These are phyloP conservation scores for Pentamera pediparva DNA, from an alignment of 53 echinoderm and acorn worm genomes.

Conservation along the genomic window DNA sequence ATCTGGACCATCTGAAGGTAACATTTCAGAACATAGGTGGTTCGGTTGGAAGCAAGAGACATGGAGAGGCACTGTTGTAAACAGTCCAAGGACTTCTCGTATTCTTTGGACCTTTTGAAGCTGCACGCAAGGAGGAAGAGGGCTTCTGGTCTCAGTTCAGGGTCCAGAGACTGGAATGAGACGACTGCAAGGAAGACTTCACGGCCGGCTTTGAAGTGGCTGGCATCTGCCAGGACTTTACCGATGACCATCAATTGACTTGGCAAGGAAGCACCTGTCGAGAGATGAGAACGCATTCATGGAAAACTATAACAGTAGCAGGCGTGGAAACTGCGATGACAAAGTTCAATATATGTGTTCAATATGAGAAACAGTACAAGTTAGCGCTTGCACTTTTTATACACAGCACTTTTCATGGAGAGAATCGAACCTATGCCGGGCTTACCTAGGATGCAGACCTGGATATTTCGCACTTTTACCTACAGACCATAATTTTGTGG, in stretches of 20 bases:
- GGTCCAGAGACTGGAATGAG: constrained; percentile 48
- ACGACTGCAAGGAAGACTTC: constrained; percentile 75
- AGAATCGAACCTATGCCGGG: too few relatives aligned
- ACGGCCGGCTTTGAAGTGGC: constrained; percentile 54
- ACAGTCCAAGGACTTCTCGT: constrained; percentile 61
- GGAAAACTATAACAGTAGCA: too few relatives aligned
- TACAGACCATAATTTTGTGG: too few relatives aligned
- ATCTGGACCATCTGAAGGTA: constrained; percentile 72
- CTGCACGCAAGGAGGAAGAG: constrained; percentile 56
- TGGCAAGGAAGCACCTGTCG: background rate
- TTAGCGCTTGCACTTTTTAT: too few relatives aligned
- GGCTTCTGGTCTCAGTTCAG: constrained; percentile 41
- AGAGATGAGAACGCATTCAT: too few relatives aligned
- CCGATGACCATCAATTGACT: constrained; percentile 65
- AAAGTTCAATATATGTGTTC: too few relatives aligned
- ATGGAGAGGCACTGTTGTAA: constrained; percentile 61
- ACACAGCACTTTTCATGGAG: too few relatives aligned
- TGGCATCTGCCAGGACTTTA: constrained; percentile 44
- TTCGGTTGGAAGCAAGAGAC: constrained; percentile 48
- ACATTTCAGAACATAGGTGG: constrained; percentile 53
- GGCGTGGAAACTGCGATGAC: too few relatives aligned
- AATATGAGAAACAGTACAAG: too few relatives aligned
- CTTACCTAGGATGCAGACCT: too few relatives aligned
- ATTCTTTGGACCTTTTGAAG: constrained; percentile 36
- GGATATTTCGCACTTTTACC: too few relatives aligned